Conservation (phyloP, 92 coral and sea anemone genomes). For the Porites rus region DNA sequence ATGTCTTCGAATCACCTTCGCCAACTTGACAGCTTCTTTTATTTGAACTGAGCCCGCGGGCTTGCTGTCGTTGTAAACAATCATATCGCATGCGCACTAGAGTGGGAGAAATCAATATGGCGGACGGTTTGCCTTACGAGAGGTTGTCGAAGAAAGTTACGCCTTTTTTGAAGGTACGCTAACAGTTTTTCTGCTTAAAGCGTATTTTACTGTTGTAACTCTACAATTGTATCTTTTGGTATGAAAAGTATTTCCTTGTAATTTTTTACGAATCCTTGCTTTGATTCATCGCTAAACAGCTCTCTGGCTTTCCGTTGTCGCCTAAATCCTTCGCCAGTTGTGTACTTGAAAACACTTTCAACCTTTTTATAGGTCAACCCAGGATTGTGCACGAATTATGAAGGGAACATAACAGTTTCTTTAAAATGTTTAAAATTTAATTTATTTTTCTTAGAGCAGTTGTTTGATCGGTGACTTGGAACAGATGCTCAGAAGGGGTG, state of each 20-base stretch:
- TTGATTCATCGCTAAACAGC: neutral
- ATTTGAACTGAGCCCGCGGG: constrained; percentile 53
- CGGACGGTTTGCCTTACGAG: constrained; percentile 62
- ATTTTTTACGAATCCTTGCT: neutral
- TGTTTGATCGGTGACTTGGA: too few relatives aligned
- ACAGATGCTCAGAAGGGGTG: neutral
- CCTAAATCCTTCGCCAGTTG: neutral
- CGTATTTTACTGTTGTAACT: neutral
- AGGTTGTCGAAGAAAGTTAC: constrained; percentile 25
- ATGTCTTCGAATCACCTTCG: neutral
- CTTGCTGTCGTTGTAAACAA: constrained; percentile 21
- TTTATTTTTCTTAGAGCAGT: neutral
- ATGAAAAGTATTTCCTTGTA: neutral
- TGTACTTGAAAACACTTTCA: neutral
- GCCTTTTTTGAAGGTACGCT: constrained; percentile 30
- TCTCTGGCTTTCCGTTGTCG: neutral
- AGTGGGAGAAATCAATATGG: constrained; percentile 69
- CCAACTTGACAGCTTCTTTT: neutral
- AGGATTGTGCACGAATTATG: neutral
- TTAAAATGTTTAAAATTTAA: neutral
- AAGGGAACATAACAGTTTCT: neutral
- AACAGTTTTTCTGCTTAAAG: neutral
- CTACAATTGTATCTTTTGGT: neutral
- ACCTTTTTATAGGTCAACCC: neutral
- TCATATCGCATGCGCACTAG: constrained; percentile 58